Evolutionary conservation across 2,113 vertebrate species (phyloP).

Genomic region (Agapornis roseicollis): DNA sequence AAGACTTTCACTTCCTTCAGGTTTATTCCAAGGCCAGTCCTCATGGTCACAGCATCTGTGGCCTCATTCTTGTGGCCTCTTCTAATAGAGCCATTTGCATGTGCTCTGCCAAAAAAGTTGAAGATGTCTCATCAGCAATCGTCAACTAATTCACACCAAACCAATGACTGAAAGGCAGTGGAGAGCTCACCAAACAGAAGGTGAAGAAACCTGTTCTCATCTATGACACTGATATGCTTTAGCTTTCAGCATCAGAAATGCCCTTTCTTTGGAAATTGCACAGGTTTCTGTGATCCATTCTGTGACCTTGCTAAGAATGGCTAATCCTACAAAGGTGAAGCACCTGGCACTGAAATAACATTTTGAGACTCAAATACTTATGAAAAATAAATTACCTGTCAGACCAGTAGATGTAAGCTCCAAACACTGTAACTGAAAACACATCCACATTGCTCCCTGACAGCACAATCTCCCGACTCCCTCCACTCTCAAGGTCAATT

Average conservation of each 20-base stretch:
- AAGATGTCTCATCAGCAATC: conserved; percentile 70
- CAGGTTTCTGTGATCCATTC: conserved; percentile 54
- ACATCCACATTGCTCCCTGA: conserved; percentile 96
- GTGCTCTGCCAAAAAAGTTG: conserved; percentile 85
- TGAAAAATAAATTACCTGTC: conserved; percentile 99
- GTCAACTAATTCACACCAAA: conserved; percentile 73
- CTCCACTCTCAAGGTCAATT: conserved; percentile 97
- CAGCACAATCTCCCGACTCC: conserved; percentile 94
- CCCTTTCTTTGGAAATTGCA: conserved; percentile 51
- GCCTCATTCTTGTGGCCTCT: conserved; percentile 91
- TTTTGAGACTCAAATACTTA: conserved; percentile 78
- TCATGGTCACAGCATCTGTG: conserved; percentile 88
- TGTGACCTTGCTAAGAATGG: conserved; percentile 72
- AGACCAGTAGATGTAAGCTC: conserved; percentile 99
- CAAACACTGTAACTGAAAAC: conserved; percentile 97
- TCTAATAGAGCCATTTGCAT: conserved; percentile 95
- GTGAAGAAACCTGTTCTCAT: conserved; percentile 45
- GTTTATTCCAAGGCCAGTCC: conserved; percentile 95
- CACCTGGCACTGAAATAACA: conserved; percentile 75
- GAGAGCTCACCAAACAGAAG: conserved; percentile 40
- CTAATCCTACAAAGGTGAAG: conserved; percentile 80
- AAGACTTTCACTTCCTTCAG: conserved; percentile 97
- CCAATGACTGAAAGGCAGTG: conserved; percentile 63
- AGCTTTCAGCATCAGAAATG: conserved; percentile 61
- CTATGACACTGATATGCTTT: conserved; percentile 39